These are phyloP conservation scores for Enteromius argenteus DNA, from an alignment of 2,797 vertebrate genomes.

Conservation along the genomic window DNA sequence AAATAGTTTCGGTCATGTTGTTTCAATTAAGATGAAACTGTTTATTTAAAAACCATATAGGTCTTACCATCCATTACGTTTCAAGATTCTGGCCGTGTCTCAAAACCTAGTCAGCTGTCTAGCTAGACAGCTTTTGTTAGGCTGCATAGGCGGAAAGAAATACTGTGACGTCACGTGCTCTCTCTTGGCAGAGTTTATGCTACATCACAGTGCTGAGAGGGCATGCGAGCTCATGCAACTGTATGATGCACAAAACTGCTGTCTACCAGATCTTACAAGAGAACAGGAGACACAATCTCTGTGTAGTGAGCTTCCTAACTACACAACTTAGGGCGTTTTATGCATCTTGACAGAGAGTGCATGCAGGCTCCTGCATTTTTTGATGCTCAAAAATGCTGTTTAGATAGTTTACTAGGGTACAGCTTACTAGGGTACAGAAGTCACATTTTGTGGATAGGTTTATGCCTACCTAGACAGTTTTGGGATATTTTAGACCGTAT, in stretches of 20 bases:
- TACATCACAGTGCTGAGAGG: constrained; percentile 24
- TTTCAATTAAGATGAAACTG: constrained; percentile 23
- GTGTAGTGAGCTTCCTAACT: neutral
- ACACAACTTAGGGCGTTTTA: neutral
- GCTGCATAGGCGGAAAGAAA: neutral
- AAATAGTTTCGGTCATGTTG: constrained; percentile 15
- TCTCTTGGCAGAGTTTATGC: constrained; percentile 21
- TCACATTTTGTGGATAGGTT: neutral
- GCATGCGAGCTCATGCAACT: neutral
- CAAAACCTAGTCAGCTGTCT: neutral
- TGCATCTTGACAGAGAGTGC: neutral
- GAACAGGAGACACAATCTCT: neutral
- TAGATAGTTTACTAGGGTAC: no score
- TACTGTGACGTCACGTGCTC: constrained; percentile 10
- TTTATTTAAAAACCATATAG: constrained; percentile 38
- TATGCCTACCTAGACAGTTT: neutral
- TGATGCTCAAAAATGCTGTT: neutral
- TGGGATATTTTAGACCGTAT: neutral
- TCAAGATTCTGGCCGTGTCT: constrained; percentile 6
- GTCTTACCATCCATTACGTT: constrained; percentile 1
- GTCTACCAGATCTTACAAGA: neutral
- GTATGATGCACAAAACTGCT: neutral
- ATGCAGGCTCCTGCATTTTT: neutral
- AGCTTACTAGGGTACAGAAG: neutral
- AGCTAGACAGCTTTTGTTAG: constrained; percentile 1